These are phyloP conservation scores for Danio albolineatus DNA, from an alignment of 2,797 vertebrate genomes.

Conservation along the genomic window DNA sequence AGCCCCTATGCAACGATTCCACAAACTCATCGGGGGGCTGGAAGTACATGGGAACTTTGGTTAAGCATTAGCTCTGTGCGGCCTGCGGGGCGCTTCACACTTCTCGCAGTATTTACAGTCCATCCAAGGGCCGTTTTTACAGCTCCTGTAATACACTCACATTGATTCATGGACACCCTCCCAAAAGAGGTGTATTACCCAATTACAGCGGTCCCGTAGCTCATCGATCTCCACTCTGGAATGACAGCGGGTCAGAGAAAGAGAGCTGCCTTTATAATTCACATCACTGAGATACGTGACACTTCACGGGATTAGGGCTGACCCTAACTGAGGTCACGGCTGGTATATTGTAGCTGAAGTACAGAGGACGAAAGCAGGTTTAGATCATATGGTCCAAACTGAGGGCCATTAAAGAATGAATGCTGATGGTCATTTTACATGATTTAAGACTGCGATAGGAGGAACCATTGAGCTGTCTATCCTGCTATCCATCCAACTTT, in stretches of 20 bases:
- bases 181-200: slow-evolving; percentile 67
- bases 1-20: slow-evolving; percentile 20
- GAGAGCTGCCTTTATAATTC: slow-evolving; percentile 41
- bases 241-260: slow-evolving; percentile 43
- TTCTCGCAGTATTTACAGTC: slow-evolving; percentile 59
- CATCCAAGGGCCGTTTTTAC: slow-evolving; percentile 54
- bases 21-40: background rate
- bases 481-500: background rate
- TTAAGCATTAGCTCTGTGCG: slow-evolving; percentile 43
- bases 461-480: background rate
- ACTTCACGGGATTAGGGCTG: slow-evolving; percentile 32
- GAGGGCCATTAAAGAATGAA: background rate
- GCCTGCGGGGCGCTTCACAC: slow-evolving; percentile 38
- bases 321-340: slow-evolving; percentile 35
- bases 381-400: background rate
- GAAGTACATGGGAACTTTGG: slow-evolving; percentile 19
- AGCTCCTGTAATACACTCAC: slow-evolving; percentile 59
- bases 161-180: slow-evolving; percentile 63
- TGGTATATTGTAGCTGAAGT: background rate
- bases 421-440: background rate
- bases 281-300: slow-evolving; percentile 38
- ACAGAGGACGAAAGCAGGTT: background rate
- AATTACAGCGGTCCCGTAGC: slow-evolving; percentile 61
- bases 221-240: slow-evolving; percentile 59
- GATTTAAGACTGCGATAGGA: background rate